Conservation (phyloP, 2,888 invertebrate species). For the Malacosoma neustria region DNA sequence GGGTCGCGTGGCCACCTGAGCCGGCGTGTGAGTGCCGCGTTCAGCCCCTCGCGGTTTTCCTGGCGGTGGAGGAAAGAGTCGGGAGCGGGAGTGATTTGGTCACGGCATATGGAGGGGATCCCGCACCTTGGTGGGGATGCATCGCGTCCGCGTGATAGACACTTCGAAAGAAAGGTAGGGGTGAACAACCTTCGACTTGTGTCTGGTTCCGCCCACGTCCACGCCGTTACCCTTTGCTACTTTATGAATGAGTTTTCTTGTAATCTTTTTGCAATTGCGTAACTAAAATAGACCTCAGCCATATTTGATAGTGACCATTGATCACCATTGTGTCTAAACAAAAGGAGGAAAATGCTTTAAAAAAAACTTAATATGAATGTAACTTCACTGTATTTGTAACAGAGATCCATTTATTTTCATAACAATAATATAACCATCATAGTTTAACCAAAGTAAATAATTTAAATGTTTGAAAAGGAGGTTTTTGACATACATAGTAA, state of each 20-base stretch:
- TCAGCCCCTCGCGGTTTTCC: slow-evolving; percentile 66
- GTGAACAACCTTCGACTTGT: slow-evolving; percentile 63
- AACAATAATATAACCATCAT: too few species aligned
- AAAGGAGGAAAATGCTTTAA: neutral
- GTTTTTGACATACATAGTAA: slow-evolving; percentile 25
- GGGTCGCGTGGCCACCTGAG: slow-evolving; percentile 57
- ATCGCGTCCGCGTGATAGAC: slow-evolving; percentile 53
- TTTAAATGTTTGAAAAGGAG: slow-evolving; percentile 13
- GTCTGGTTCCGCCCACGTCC: slow-evolving; percentile 45
- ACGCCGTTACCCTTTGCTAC: slow-evolving; percentile 28
- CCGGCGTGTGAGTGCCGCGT: slow-evolving; percentile 47
- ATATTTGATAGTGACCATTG: slow-evolving; percentile 38
- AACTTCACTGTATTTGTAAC: too few species aligned
- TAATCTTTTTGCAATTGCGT: slow-evolving; percentile 43
- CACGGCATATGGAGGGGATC: slow-evolving; percentile 71
- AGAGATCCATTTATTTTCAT: too few species aligned
- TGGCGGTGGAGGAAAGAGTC: slow-evolving; percentile 66
- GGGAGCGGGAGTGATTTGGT: slow-evolving; percentile 73
- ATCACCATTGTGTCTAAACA: slow-evolving; percentile 38
- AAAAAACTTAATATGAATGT: too few species aligned
- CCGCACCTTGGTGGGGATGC: slow-evolving; percentile 71
- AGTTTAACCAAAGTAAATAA: too few species aligned
- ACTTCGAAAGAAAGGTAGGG: slow-evolving; percentile 61
- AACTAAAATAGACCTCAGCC: slow-evolving; percentile 37
- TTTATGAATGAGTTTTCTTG: slow-evolving; percentile 23